Evolutionary conservation across 2,888 invertebrate species (phyloP).

Genomic region (Cheilosia variabilis): DNA sequence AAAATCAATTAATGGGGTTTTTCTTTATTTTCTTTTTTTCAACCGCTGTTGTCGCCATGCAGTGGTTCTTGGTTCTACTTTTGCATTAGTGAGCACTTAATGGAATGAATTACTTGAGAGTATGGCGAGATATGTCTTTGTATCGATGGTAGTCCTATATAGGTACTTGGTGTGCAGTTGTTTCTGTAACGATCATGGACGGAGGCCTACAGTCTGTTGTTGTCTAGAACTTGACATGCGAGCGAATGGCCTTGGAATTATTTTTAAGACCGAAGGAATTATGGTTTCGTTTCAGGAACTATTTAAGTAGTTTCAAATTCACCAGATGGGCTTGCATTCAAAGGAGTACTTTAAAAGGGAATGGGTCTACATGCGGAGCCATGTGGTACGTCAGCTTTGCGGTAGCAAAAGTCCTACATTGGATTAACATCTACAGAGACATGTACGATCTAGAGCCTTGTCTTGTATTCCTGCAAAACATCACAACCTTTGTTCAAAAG

Average conservation of each 20-base stretch:
- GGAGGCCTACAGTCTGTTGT: background rate
- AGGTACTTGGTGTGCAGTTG: background rate
- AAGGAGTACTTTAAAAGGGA: no score
- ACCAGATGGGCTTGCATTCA: no score
- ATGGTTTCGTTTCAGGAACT: background rate
- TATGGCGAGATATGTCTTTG: constrained; percentile 4
- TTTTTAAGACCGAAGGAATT: background rate
- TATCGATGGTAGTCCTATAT: constrained; percentile 12
- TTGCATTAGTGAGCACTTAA: constrained; percentile 53
- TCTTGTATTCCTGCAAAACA: no score
- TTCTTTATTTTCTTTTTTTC: constrained; percentile 39
- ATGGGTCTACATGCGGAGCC: no score
- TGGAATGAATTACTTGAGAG: constrained; percentile 19
- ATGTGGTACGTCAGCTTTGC: no score
- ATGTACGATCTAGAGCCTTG: no score
- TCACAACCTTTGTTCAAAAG: no score
- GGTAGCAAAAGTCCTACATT: no score
- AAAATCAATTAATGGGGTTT: constrained; percentile 70
- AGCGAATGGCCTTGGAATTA: background rate
- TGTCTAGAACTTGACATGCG: background rate
- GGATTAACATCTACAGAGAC: no score
- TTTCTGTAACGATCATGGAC: background rate
- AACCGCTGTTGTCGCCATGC: constrained; percentile 47
- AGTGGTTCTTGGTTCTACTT: constrained; percentile 49
- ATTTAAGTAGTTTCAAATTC: background rate